Base-by-base conservation (phyloP, 2,888 invertebrate genomes). In the Galerucella pusilla region DNA sequence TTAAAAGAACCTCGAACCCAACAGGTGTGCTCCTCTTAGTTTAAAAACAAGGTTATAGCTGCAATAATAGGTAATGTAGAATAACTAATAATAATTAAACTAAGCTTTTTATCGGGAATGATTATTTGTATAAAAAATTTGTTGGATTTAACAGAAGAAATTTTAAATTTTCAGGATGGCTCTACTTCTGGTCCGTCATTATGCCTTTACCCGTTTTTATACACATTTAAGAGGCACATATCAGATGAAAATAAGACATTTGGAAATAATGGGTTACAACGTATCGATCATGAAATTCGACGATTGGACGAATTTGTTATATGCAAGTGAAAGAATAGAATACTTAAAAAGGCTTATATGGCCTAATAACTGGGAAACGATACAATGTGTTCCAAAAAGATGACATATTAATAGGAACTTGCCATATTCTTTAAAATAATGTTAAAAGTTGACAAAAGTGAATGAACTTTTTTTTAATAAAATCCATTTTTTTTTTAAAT, bases 251-350 rank as follows among this genome's bases (percentile, higher is more conserved):
- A 88, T 88, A 63, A 86, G 91, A 68, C 92, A 92, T 85, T 86
- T 93, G 70, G 92, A 92, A 85, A 91, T 92, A 80, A 85, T 92
- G 81, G 92, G 92, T 6, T 92, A 92, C 81, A 89, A 88, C 81
- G 91, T 92, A 6, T 84, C 90, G 65, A 85, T 88, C 73, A 85
- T 92, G 10, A 89, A 89, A 78, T 86, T 88, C 60, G 86, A 85
- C 28, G 87, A 89, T 73, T 92, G 92, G 91, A 89, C 89, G 78
- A 88, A 89, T 54, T 88, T 91, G 84, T 88, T 89, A 78, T 89
- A 90, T 87, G 85, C 87, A 66, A 87, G 88, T 74, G 90, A 89
- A 42, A 89, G 90, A 84, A 81, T 87, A 25, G 88, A 88, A 64
- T 90, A 74, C 59, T 46, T 80, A 12, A 74, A 63, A n/a, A 72